phyloP scores from a whole-genome alignment of 1,140 invertebrate species.

The Formica selysi region DNA sequence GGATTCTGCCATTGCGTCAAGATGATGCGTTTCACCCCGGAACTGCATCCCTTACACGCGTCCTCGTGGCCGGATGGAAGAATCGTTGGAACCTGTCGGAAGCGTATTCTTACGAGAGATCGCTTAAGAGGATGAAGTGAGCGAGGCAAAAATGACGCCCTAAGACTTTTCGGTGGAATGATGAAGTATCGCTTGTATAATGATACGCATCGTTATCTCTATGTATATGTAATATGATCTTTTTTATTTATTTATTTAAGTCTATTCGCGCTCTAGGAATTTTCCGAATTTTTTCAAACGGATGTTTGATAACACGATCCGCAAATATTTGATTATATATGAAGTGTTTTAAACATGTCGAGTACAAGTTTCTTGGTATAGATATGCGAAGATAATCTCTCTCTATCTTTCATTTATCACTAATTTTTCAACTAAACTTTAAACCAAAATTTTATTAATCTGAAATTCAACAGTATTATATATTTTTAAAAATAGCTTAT shows the following conservation, averaged over 20 bases:
- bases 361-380: background rate
- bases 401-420: background rate
- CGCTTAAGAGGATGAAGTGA: slow-evolving; percentile 14
- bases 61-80: slow-evolving; percentile 24
- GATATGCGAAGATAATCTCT: background rate
- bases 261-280: slow-evolving; percentile 3
- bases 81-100: slow-evolving; percentile 53
- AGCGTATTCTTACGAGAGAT: slow-evolving; percentile 4
- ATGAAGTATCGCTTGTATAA: background rate
- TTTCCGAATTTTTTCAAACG: background rate
- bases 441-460: background rate
- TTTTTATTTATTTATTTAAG: slow-evolving; percentile 21
- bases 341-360: background rate
- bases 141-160: slow-evolving; percentile 1
- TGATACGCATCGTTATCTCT: background rate
- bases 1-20: slow-evolving; percentile 13
- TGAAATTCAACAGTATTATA: background rate
- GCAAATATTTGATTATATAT: slow-evolving; percentile 19
- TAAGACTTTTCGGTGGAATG: background rate
- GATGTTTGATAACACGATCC: too few relatives aligned
- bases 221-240: slow-evolving; percentile 1
- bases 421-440: slow-evolving; percentile 2
- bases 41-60: slow-evolving; percentile 65
- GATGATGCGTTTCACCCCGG: slow-evolving; percentile 65
- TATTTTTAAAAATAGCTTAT: background rate